Evolutionary conservation across 2,888 invertebrate genomes (phyloP), one percentile per base, ranked within the genome.

Genomic region (Apocheima hispidaria): DNA sequence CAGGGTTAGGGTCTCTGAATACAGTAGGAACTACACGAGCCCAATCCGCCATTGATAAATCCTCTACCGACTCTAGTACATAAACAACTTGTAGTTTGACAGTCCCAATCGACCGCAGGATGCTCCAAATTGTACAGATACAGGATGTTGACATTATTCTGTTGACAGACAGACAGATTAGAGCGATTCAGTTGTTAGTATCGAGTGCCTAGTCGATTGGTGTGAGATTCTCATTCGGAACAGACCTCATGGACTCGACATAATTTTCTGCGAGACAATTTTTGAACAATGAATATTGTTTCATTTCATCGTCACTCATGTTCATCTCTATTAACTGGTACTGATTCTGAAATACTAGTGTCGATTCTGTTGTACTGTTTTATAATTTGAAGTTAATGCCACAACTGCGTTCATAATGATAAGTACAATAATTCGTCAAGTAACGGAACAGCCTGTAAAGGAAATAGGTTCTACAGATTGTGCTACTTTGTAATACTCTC

Each of bases 61-160:
- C 20, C 48, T 33, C 33, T 33, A 18, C 48, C 6, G 7, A 18
- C 1, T 23, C 21, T n/a, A 21, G 20, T 6, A 35, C 35, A 49
- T 49, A 35, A 49, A 49, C 35, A 14, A 49, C 14, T 20, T 49
- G 14, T 35, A 36, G 21, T 49, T 49, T 49, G 49, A 49, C 49
- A 49, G 49, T 23, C 49, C 35, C 35, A 35, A 49, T 49, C 20
- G 14, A 7, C 46, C 9, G 23, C 49, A 49, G 49, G 35, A 49
- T 35, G 49, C 35, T 48, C 49, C 49, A 14, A 60, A 70, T 66
- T 58, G 55, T 61, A 23, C 43, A 41, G 36, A 74, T 74, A 72
- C 78, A 72, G 81, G 81, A 81, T 78, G 81, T 78, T 81, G 78
- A 78, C 68, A 76, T 79, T 70, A 77, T 58, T 57, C 55, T 59